Percentiles rank a stretch among this genome's conserved stretches.
Conservation (phyloP, 1,140 invertebrate species). For the Penaeus vannamei region DNA sequence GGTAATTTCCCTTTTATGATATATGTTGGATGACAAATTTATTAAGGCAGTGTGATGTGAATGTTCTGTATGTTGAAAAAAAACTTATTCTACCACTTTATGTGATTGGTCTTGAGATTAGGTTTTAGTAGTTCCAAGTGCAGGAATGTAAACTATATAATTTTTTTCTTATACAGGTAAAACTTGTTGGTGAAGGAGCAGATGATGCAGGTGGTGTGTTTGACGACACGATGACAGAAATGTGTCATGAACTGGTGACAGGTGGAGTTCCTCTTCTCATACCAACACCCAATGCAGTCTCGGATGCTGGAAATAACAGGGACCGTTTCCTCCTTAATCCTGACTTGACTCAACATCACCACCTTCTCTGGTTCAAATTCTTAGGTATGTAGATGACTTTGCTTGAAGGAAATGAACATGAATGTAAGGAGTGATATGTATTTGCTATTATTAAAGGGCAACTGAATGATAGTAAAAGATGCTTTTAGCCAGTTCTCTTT, state of each 20-base stretch:
- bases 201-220: constrained; percentile 82
- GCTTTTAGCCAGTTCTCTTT: no score
- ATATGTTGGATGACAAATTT: constrained; percentile 29
- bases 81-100: no score
- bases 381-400: constrained; percentile 70
- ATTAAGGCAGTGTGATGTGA: background rate
- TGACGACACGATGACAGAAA: constrained; percentile 82
- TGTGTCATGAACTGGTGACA: constrained; percentile 77
- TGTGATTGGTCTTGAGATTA: no score
- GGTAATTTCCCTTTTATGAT: constrained; percentile 69
- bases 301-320: constrained; percentile 78
- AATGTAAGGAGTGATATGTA: background rate
- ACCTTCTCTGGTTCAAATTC: constrained; percentile 77
- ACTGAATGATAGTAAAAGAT: no score
- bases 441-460: background rate
- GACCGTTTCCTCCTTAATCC: constrained; percentile 80
- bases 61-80: background rate
- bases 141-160: background rate
- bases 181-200: constrained; percentile 79
- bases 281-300: constrained; percentile 76
- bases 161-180: constrained; percentile 71
- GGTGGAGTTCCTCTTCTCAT: constrained; percentile 75
- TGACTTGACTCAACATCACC: constrained; percentile 74
- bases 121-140: background rate
- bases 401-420: background rate